Evolutionary conservation across 2,113 vertebrate species (phyloP).

Genomic region (Pachypanchax playfairii): DNA sequence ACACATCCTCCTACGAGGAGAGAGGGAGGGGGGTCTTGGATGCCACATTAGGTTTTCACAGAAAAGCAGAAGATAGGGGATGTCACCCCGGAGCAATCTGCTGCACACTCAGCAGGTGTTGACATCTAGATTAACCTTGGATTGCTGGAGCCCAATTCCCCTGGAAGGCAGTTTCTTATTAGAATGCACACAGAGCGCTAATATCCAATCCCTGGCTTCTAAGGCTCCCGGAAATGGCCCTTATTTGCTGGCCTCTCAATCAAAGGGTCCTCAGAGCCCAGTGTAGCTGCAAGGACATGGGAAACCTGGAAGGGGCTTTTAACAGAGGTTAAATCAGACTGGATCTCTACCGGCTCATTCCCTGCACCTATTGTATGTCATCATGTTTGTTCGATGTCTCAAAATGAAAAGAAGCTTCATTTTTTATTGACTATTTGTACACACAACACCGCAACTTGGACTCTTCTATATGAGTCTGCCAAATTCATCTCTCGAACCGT

Average conservation of each 20-base stretch:
- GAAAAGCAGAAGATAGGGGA: conserved; percentile 41
- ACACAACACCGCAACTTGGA: not conserved
- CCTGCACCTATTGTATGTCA: not conserved
- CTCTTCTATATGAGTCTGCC: not conserved
- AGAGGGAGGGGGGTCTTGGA: conserved; percentile 48
- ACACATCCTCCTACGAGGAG: conserved; percentile 38
- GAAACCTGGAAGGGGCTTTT: conserved; percentile 43
- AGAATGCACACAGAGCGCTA: conserved; percentile 54
- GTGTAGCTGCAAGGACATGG: conserved; percentile 30
- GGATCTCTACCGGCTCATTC: not conserved
- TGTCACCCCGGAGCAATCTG: conserved; percentile 61
- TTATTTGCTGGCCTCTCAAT: conserved; percentile 52
- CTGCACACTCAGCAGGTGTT: conserved; percentile 65
- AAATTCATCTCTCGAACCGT: no score
- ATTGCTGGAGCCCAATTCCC: conserved; percentile 51
- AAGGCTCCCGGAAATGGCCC: conserved; percentile 49
- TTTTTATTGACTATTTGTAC: not conserved
- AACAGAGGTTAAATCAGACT: conserved; percentile 11
- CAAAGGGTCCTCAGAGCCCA: conserved; percentile 44
- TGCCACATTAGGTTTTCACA: conserved; percentile 59
- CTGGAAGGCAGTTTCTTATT: conserved; percentile 60
- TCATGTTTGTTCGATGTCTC: not conserved
- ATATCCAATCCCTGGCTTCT: conserved; percentile 43
- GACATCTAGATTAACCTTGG: conserved; percentile 75
- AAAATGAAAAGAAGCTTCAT: not conserved